Evolutionary conservation across 2,797 vertebrate species (phyloP).

Genomic region (Cossypha caffra): DNA sequence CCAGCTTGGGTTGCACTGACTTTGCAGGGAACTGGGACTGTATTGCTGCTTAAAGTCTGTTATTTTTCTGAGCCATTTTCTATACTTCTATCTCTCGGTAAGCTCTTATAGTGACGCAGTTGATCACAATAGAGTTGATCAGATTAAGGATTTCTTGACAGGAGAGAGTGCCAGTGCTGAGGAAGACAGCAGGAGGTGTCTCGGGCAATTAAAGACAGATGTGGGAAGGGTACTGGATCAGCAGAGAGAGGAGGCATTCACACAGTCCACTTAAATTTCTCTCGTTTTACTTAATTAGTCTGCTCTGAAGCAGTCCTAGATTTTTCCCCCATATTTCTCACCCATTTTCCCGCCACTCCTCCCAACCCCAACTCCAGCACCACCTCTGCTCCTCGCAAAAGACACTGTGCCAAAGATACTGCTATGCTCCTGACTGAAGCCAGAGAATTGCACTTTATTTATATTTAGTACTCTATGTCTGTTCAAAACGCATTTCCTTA

Average conservation of each 20-base stretch:
- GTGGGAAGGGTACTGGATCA: not conserved
- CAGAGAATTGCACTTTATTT: not conserved
- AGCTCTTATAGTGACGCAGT: not conserved
- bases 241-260: not conserved
- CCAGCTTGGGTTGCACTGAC: not conserved
- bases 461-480: not conserved
- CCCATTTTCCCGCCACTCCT: accelerated
- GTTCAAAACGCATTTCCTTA: slow-evolving; percentile 17
- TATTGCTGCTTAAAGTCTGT: not conserved
- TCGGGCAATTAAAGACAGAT: slow-evolving; percentile 49
- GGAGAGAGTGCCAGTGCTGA: not conserved
- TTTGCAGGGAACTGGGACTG: not conserved
- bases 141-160: not conserved
- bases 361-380: accelerated
- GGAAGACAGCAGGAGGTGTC: slow-evolving; percentile 62
- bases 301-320: not conserved
- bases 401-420: not conserved
- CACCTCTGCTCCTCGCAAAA: not conserved
- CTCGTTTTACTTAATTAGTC: not conserved
- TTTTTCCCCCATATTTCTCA: not conserved
- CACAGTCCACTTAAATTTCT: not conserved
- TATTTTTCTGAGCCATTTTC: not conserved
- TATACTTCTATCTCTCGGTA: not conserved
- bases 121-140: not conserved
- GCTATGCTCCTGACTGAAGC: not conserved